phyloP scores from a whole-genome alignment of 2,888 invertebrate genomes.

The Melinopterus prodromus region DNA sequence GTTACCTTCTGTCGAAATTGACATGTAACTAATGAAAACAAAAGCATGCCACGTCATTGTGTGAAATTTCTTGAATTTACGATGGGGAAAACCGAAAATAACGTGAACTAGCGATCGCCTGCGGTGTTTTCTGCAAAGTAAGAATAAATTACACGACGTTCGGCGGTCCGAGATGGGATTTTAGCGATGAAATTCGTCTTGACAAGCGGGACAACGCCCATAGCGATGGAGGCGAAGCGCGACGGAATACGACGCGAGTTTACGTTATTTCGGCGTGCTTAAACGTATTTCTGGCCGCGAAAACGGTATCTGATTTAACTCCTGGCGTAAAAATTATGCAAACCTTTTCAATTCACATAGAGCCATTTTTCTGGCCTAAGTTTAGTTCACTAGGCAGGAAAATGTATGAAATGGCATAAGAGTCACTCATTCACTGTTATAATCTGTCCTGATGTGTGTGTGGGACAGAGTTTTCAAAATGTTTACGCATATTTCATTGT shows the following conservation, averaged over 20 bases:
- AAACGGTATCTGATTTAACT: slow-evolving; percentile 44
- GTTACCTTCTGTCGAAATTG: slow-evolving; percentile 29
- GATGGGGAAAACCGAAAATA: slow-evolving; percentile 1
- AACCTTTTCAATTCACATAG: slow-evolving; percentile 62
- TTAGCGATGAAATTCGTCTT: neutral
- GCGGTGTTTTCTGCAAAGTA: slow-evolving; percentile 16
- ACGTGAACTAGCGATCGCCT: neutral
- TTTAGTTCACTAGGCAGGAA: slow-evolving; percentile 60
- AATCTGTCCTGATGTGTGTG: slow-evolving; percentile 57
- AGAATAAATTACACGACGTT: slow-evolving; percentile 10
- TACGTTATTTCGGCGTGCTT: slow-evolving; percentile 43
- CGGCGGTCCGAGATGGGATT: neutral
- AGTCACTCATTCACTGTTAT: slow-evolving; percentile 62
- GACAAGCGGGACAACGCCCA: slow-evolving; percentile 37
- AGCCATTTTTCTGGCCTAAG: slow-evolving; percentile 60
- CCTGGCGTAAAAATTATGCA: slow-evolving; percentile 60
- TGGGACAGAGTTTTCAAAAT: slow-evolving; percentile 58
- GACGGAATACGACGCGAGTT: neutral
- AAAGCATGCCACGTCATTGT: slow-evolving; percentile 32
- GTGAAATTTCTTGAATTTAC: neutral
- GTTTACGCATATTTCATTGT: slow-evolving; percentile 58
- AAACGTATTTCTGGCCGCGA: slow-evolving; percentile 56
- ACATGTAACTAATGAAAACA: slow-evolving; percentile 30
- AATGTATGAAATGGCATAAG: slow-evolving; percentile 59
- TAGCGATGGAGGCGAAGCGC: slow-evolving; percentile 18